Percentiles rank a stretch among this genome's conserved stretches.
Evolutionary conservation across 2,113 vertebrate genomes (phyloP).

Genomic region (Onychostruthus taczanowskii): DNA sequence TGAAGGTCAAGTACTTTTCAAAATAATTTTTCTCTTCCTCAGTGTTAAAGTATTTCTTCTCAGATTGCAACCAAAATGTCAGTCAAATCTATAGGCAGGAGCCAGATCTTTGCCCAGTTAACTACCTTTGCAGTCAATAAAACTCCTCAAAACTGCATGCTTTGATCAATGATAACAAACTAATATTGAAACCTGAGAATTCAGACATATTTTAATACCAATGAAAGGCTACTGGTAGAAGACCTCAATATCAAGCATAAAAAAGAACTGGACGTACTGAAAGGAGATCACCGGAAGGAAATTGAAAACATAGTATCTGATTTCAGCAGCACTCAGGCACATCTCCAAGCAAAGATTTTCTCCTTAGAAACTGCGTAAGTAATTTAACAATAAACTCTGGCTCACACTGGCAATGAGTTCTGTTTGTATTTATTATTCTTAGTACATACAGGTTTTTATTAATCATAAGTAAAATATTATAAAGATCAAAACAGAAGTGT

Average conservation of each 20-base stretch:
- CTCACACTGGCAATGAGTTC: neutral
- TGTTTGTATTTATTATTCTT: neutral
- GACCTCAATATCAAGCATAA: conserved; percentile 72
- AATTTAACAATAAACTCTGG: neutral
- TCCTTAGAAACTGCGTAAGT: conserved; percentile 86
- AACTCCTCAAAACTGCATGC: neutral
- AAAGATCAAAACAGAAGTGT: neutral
- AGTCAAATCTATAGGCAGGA: neutral
- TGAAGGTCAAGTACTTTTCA: neutral
- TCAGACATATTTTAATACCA: neutral
- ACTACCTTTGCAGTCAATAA: neutral
- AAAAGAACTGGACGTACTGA: conserved; percentile 76
- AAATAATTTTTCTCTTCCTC: neutral
- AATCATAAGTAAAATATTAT: neutral
- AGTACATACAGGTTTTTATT: neutral
- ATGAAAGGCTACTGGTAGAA: conserved; percentile 67
- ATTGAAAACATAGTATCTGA: conserved; percentile 82
- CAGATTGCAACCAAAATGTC: neutral
- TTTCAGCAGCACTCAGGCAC: conserved; percentile 81
- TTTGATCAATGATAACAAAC: neutral
- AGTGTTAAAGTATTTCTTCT: neutral
- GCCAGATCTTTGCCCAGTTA: neutral
- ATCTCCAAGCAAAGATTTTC: conserved; percentile 85
- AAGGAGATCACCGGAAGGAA: conserved; percentile 80
- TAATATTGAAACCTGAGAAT: neutral